Evolutionary conservation across 2,888 invertebrate species (phyloP).

Genomic region (Scotopteryx bipunctaria): DNA sequence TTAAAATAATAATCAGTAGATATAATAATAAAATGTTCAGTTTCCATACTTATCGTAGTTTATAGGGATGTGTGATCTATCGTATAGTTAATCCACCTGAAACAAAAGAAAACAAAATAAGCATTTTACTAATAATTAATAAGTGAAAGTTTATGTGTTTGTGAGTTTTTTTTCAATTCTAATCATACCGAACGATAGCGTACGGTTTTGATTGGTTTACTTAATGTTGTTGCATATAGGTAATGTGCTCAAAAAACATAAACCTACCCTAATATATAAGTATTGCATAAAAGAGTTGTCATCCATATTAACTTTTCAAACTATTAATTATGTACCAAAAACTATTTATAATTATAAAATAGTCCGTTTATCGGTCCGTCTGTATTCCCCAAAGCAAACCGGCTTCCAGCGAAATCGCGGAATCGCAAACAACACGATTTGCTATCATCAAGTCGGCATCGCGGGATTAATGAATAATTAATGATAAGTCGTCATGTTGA

Average conservation of each 20-base stretch:
- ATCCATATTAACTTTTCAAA: no score
- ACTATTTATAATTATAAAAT: no score
- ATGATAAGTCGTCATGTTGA: conserved; percentile 59
- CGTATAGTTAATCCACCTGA: conserved; percentile 69
- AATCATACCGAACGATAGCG: no score
- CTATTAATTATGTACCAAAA: no score
- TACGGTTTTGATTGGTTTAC: no score
- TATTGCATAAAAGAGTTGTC: no score
- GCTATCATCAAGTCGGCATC: conserved; percentile 59
- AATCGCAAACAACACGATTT: conserved; percentile 37
- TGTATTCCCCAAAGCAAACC: neutral
- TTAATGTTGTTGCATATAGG: no score
- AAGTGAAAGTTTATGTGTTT: no score
- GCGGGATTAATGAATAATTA: conserved; percentile 62
- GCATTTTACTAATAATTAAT: neutral
- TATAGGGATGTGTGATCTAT: conserved; percentile 41
- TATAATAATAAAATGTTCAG: conserved; percentile 5
- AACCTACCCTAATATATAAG: no score
- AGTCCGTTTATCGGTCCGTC: neutral
- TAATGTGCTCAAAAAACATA: no score
- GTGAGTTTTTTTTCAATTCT: no score
- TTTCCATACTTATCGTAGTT: conserved; percentile 62
- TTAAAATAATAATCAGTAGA: conserved; percentile 23
- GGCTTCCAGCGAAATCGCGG: conserved; percentile 13
- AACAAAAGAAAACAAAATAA: conserved; percentile 53